Evolutionary conservation across 2,113 vertebrate genomes (phyloP), one percentile per base, ranked within the genome.

Genomic region (Taurulus bubalis): DNA sequence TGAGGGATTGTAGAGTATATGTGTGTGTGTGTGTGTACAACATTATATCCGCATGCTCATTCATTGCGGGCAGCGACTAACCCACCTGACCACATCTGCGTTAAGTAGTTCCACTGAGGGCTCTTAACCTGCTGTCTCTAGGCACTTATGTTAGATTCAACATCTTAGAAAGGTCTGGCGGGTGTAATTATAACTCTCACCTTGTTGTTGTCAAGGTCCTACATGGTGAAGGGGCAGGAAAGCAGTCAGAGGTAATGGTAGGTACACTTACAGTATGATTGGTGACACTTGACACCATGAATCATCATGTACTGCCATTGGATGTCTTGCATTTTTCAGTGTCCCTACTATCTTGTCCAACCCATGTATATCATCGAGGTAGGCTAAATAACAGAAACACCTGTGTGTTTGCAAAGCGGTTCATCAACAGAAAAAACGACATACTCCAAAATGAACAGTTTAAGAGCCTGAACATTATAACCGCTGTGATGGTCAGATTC

Each of bases 81-180:
- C 53, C 55, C 40, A 65, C 32, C 8, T 71, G 56, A 82, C 75
- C 73, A 16, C 73, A 66, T 79, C 67, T 49, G 53, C 75, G 60
- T 84, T 64, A 82, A 80, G 42, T 28, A 24, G 30, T 38, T 38
- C 77, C 84, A 15, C 75, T 70, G 75, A 84, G 80, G 65, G 42
- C 67, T 82, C 34, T 80, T 77, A 80, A 76, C 71, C 87, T 66
- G 26, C 75, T 72, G 77, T 63, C 69, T 87, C 67, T 4, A 5
- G 30, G 32, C 65, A 81, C 53, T 83, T 60, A 64, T 74, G 58
- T 65, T 53, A 45, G 60, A 68, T 76, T 42, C 56, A 71, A n/a
- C 47, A 64, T 79, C 80, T 71, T 40, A 26, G 45, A 77, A 42
- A 59, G 51, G 64, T 20, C 49, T 63, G 40, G 70, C 40, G 62